Evolutionary conservation across 2,888 invertebrate genomes (phyloP).

Genomic region (Drosophila pseudotakahashii): DNA sequence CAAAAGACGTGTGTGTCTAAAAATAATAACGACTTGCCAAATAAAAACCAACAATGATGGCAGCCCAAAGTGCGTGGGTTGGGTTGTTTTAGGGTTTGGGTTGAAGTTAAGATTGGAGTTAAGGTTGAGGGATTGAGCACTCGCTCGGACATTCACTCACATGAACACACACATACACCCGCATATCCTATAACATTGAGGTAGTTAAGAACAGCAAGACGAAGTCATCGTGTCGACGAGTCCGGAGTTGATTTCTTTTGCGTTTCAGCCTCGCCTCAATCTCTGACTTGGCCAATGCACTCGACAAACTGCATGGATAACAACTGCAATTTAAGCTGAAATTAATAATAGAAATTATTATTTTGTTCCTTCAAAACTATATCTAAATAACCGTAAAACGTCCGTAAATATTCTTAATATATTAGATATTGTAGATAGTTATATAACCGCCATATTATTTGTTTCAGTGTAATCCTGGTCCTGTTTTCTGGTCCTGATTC

Average conservation of each 20-base stretch:
- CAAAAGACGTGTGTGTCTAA: conserved; percentile 63
- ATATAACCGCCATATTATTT: too few species aligned
- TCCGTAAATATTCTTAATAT: too few species aligned
- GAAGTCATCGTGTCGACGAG: conserved; percentile 31
- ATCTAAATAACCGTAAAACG: too few species aligned
- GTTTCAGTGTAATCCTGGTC: conserved; percentile 23
- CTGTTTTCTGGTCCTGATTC: conserved; percentile 12
- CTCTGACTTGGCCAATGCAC: conserved; percentile 20
- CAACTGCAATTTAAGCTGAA: neutral
- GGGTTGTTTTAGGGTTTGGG: conserved; percentile 16
- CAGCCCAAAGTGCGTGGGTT: conserved; percentile 59
- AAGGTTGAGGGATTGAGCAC: conserved; percentile 26
- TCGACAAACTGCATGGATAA: neutral
- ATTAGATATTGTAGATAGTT: too few species aligned
- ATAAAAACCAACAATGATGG: conserved; percentile 60
- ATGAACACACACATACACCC: conserved; percentile 21
- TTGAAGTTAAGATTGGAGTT: conserved; percentile 30
- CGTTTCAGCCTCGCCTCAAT: conserved; percentile 42
- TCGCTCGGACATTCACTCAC: conserved; percentile 41
- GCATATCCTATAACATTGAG: conserved; percentile 33
- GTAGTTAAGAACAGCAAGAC: conserved; percentile 51
- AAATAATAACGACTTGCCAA: conserved; percentile 76
- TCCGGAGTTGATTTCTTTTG: conserved; percentile 54
- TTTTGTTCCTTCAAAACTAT: too few species aligned
- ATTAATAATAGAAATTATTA: too few species aligned